Base-by-base conservation (phyloP, 2,888 invertebrate genomes). In the Alloscopus bannaensis region DNA sequence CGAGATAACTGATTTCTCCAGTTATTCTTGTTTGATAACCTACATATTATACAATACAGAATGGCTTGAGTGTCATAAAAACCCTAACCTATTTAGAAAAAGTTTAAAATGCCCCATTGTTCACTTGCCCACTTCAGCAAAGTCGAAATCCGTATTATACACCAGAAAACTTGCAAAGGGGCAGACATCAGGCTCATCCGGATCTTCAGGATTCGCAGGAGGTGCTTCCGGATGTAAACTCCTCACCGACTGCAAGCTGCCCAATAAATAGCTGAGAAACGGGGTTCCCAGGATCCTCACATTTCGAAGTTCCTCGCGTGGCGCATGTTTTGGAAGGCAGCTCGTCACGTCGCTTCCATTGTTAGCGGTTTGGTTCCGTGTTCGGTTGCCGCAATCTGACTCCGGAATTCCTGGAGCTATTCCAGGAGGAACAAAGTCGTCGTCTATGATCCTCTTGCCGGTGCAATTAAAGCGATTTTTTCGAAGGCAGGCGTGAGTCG, bases 91-190 rank as follows among this genome's bases (percentile, higher is more conserved):
- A 36, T 36, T 36, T 13, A 8, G 36, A 8, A 36, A 36, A 36
- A 36, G 8, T 8, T 36, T n/a, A n/a, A n/a, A n/a, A n/a, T n/a
- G n/a, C n/a, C n/a, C n/a, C 36, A 36, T 6, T 13, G 13, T 36
- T 36, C 6, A 18, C 29, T n/a, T 31, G 55, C 73, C 81, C 28
- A 84, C 82, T 77, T 84, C 85, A 3, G 81, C 85, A 42, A 78
- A 84, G 52, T 84, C 83, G 16, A 84, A 76, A 1, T 80, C 31
- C 1, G 52, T 73, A 26, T 78, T 57, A 36, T 66, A 52, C 2
- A 85, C 55, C 1, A 47, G 18, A 65, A 85, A 84, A 22, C 70
- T 70, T 3, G 75, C 29, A 70, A 80, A 85, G 0, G 85, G 84
- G 50, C 85, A 85, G 20, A 81, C 73, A 2, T 75, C 71, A 0